Percentiles rank a stretch among this genome's conserved stretches.
phyloP scores from a whole-genome alignment of 2,113 vertebrate genomes.

The Thermophis baileyi region DNA sequence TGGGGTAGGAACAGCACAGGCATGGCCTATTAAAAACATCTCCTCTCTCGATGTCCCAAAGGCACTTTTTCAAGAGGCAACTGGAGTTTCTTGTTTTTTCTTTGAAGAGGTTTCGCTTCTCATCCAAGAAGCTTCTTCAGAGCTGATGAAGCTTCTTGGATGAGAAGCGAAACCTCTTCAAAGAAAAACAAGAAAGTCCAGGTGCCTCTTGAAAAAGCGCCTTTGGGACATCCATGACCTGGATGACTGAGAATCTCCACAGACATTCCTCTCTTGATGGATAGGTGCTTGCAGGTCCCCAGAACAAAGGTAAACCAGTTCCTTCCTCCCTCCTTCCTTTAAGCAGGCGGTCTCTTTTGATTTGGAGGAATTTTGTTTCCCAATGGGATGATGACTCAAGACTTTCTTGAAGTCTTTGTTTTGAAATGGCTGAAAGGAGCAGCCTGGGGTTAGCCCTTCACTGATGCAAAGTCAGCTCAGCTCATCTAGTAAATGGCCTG shows the following conservation, averaged over 20 bases:
- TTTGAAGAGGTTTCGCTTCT: background rate
- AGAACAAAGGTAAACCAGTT: background rate
- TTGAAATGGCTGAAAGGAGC: background rate
- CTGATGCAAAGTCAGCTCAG: background rate
- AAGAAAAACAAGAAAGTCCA: too few species aligned
- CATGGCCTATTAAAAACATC: too few species aligned
- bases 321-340: background rate
- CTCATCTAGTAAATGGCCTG: background rate
- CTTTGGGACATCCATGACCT: too few species aligned
- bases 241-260: too few species aligned
- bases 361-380: background rate
- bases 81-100: background rate
- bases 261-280: background rate
- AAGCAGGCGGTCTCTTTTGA: background rate
- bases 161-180: too few species aligned
- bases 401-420: background rate
- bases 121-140: background rate
- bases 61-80: background rate
- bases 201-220: too few species aligned
- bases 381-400: background rate
- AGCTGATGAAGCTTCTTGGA: too few species aligned
- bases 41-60: background rate
- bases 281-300: background rate
- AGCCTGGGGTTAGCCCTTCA: background rate
- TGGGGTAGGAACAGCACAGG: background rate